Evolutionary conservation across 2,113 vertebrate genomes (phyloP).

Genomic region (Misgurnus anguillicaudatus): DNA sequence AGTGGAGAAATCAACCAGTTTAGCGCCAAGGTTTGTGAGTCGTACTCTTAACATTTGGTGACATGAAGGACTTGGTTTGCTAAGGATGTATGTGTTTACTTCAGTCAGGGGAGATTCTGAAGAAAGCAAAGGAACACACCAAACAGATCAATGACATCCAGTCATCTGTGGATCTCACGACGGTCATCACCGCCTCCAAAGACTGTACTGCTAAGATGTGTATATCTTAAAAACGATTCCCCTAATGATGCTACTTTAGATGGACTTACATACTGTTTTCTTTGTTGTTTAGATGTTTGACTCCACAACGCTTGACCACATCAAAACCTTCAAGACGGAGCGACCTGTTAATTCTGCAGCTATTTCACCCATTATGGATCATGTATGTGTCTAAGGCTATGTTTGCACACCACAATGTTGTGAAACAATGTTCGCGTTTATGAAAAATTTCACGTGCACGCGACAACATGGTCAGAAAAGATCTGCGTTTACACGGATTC

Average conservation of each 20-base stretch:
- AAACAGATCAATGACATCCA: constrained; percentile 98
- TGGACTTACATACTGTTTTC: not conserved
- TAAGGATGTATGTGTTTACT: not conserved
- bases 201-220: constrained; percentile 93
- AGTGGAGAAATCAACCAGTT: constrained; percentile 95
- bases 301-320: constrained; percentile 83
- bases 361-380: constrained; percentile 93
- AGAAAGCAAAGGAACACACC: constrained; percentile 89
- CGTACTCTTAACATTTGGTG: not conserved
- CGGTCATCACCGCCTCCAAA: constrained; percentile 95
- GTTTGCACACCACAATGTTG: not conserved
- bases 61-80: not conserved
- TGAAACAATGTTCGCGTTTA: not conserved
- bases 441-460: not conserved
- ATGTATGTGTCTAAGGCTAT: constrained; percentile 74
- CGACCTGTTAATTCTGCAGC: constrained; percentile 95
- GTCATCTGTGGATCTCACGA: constrained; percentile 92
- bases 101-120: constrained; percentile 89
- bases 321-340: constrained; percentile 94
- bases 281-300: constrained; percentile 85
- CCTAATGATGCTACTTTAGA: not conserved
- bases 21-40: constrained; percentile 85
- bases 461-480: not conserved
- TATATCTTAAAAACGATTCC: not conserved
- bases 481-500: too few relatives aligned